Evolutionary conservation across 2,113 vertebrate genomes (phyloP), one percentile per base, ranked within the genome.

Genomic region (Pantherophis guttatus): DNA sequence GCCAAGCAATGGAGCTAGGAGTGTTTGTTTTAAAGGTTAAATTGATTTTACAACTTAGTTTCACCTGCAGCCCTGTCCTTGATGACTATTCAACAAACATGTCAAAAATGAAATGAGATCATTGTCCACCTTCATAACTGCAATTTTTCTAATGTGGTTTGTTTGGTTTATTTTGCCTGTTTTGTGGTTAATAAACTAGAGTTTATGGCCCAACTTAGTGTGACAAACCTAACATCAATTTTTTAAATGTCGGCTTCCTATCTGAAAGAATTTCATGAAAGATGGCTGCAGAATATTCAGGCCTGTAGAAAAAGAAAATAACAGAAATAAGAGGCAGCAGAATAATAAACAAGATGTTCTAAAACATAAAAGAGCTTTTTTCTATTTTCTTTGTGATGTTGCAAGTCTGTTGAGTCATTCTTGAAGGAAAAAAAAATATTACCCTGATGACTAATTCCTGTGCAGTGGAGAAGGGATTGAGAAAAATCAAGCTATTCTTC

Each of bases 391-490:
- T 81, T 44, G 94, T 87, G 92, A 90, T 96, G 95, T 3, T 96
- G 86, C 85, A 96, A 94, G 8, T 88, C 7, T 81, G 50, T 92
- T 92, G 96, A 97, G 94, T 97, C 96, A 97, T 94, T 95, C 93
- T 93, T 33, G 88, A 95, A 96, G 94, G 95, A 95, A 96, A 94
- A 93, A 93, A 90, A 91, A 94, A 92, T 95, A 54, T 98, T 96
- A 97, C 97, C 97, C 98, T 97, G 96, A 97, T 92, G 95, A 98
- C 95, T 58, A 96, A 95, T 52, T 62, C 88, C 93, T 93, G 94
- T 86, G 86, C 65, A 91, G 90, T 86, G 86, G 81, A 91, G 89
- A 93, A 48, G 91, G 94, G 93, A 70, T 94, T 59, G 44, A 93
- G 95, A 87, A 93, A 91, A 48, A 21, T 89, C 90, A 94, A 86